A percentile compares a stretch with the other conserved stretches of the same genome.
Conservation (phyloP, 2,888 invertebrate species). For the Watsonalla cultraria region DNA sequence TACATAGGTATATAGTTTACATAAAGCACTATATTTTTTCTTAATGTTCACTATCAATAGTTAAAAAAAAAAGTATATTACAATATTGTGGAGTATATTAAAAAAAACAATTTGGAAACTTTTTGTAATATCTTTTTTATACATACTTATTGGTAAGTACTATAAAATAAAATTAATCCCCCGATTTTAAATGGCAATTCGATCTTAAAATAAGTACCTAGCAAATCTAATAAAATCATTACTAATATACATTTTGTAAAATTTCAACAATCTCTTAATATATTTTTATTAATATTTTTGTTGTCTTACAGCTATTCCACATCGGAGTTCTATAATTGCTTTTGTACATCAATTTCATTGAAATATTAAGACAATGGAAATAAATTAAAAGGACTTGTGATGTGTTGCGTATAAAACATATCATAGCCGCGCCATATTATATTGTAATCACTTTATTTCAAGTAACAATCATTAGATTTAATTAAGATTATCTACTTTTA, state of each 20-base stretch:
- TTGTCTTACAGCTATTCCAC: conserved; percentile 49
- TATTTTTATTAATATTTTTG: conserved; percentile 37
- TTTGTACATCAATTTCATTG: conserved; percentile 50
- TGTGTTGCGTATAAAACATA: conserved; percentile 3
- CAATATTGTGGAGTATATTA: neutral
- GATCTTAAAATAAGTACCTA: conserved; percentile 32
- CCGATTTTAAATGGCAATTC: conserved; percentile 52
- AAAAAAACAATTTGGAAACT: conserved; percentile 12
- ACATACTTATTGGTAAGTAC: conserved; percentile 32
- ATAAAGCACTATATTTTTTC: no score
- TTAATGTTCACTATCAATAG: no score
- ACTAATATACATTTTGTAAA: conserved; percentile 43
- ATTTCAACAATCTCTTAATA: conserved; percentile 55
- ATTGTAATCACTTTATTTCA: no score
- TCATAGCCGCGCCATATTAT: neutral
- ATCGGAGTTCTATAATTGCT: conserved; percentile 31
- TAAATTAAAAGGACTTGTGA: neutral
- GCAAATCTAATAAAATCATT: conserved; percentile 40
- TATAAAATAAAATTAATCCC: conserved; percentile 50
- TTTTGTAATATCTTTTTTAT: conserved; percentile 33
- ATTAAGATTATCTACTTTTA: no score
- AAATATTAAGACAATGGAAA: neutral
- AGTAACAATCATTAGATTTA: no score
- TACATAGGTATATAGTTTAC: no score
- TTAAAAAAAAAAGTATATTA: no score